Percentiles rank a stretch among this genome's conserved stretches.
These are phyloP conservation scores for Geotrypetes seraphini DNA, from an alignment of 2,797 vertebrate species.

Conservation along the genomic window DNA sequence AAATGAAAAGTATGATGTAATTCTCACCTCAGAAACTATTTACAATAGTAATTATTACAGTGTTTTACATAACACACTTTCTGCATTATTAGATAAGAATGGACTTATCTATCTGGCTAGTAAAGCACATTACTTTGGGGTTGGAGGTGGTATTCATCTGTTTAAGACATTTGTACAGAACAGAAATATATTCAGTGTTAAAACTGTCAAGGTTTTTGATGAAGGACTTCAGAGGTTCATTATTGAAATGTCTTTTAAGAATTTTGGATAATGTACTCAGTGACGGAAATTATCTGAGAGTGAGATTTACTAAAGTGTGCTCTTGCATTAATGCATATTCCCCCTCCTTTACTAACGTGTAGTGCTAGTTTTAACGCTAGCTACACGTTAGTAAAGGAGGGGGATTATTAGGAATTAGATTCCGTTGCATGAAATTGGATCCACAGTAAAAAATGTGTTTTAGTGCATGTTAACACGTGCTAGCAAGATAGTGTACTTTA, in stretches of 20 bases:
- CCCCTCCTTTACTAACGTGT: no score
- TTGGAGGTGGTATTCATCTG: slow-evolving; percentile 75
- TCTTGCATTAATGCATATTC: no score
- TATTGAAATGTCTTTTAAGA: slow-evolving; percentile 68
- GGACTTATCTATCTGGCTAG: slow-evolving; percentile 78
- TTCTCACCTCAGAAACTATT: slow-evolving; percentile 88
- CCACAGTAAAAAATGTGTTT: no score
- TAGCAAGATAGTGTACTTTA: no score
- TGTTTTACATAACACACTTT: slow-evolving; percentile 65
- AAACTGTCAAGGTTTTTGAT: slow-evolving; percentile 58
- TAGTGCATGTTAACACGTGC: no score
- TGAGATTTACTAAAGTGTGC: no score
- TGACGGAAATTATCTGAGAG: no score
- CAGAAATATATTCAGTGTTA: slow-evolving; percentile 59
- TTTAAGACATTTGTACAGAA: slow-evolving; percentile 74
- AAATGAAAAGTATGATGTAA: slow-evolving; percentile 70
- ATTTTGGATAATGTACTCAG: no score
- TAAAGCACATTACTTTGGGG: slow-evolving; percentile 90
- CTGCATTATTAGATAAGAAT: slow-evolving; percentile 52
- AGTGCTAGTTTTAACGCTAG: no score
- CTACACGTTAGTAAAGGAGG: no score
- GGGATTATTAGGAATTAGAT: no score
- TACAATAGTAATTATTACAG: slow-evolving; percentile 79
- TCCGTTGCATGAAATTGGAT: no score
- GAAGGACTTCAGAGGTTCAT: slow-evolving; percentile 79